phyloP scores from a whole-genome alignment of 2,797 vertebrate species.

The Carcharodon carcharias region DNA sequence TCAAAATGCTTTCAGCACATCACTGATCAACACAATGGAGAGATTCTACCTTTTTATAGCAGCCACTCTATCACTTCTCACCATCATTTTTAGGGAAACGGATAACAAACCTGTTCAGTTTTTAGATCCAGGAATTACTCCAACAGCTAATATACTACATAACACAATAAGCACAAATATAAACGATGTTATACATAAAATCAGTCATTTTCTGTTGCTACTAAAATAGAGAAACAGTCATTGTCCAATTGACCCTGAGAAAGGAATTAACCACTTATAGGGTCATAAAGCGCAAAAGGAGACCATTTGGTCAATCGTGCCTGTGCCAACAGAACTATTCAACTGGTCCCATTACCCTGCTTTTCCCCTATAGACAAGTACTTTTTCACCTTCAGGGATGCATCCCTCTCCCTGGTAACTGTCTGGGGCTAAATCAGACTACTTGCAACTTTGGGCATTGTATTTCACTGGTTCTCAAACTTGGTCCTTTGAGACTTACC shows the following conservation, averaged over 20 bases:
- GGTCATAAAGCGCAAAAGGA: neutral
- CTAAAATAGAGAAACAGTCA: neutral
- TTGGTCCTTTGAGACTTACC: neutral
- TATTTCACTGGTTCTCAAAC: neutral
- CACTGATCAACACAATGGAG: neutral
- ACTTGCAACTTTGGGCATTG: neutral
- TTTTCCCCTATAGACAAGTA: neutral
- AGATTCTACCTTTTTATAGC: neutral
- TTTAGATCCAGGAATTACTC: neutral
- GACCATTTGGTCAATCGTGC: neutral
- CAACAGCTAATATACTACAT: neutral
- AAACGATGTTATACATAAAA: neutral
- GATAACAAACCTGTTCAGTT: neutral
- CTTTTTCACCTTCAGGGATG: neutral
- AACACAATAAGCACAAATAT: neutral
- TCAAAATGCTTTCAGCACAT: neutral
- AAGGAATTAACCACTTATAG: neutral
- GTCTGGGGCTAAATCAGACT: neutral
- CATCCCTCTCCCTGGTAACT: neutral
- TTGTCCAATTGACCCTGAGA: neutral
- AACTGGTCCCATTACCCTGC: neutral
- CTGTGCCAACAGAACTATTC: neutral
- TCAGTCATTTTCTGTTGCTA: neutral
- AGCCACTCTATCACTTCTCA: neutral
- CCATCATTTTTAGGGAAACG: neutral